Percentiles rank a stretch among this genome's conserved stretches.
Evolutionary conservation across 2,797 vertebrate genomes (phyloP).

Genomic region (Chelidonichthys spinosus): DNA sequence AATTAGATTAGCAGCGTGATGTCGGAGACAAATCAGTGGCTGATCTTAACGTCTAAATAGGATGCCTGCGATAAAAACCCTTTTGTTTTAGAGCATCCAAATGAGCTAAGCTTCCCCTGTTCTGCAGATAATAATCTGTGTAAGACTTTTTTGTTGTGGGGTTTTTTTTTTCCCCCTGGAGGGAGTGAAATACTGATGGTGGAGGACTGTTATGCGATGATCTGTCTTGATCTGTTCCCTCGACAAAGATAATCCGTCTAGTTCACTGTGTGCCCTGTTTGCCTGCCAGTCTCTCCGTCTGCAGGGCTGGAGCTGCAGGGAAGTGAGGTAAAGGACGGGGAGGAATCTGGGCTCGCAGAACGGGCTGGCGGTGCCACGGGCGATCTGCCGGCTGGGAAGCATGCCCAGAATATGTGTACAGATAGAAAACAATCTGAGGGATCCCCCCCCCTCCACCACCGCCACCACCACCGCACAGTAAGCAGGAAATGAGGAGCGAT

Average conservation of each 20-base stretch:
- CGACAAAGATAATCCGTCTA: slow-evolving; percentile 84
- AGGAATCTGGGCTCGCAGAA: slow-evolving; percentile 57
- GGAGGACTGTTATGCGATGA: slow-evolving; percentile 74
- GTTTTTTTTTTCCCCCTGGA: slow-evolving; percentile 49
- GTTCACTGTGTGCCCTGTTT: slow-evolving; percentile 75
- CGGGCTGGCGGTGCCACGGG: slow-evolving; percentile 66
- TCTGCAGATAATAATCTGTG: slow-evolving; percentile 72
- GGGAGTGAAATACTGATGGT: slow-evolving; percentile 79
- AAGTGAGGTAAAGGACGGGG: slow-evolving; percentile 67
- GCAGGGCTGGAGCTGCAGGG: slow-evolving; percentile 60
- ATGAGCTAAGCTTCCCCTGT: slow-evolving; percentile 53
- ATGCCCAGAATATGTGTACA: slow-evolving; percentile 73
- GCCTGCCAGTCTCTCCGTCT: slow-evolving; percentile 62
- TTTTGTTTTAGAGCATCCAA: slow-evolving; percentile 64
- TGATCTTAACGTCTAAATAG: slow-evolving; percentile 59
- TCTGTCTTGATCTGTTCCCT: slow-evolving; percentile 82
- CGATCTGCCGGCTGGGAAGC: slow-evolving; percentile 73
- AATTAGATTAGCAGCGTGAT: slow-evolving; percentile 65
- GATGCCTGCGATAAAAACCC: slow-evolving; percentile 62
- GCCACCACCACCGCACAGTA: too few species aligned
- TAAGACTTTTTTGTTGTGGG: slow-evolving; percentile 69
- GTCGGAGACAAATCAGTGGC: slow-evolving; percentile 51
- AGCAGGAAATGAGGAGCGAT: slow-evolving; percentile 43
- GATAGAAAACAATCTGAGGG: slow-evolving; percentile 65
- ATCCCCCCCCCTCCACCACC: slow-evolving; percentile 40